Conservation (phyloP, 1,140 invertebrate species). For the Cherax destructor region DNA sequence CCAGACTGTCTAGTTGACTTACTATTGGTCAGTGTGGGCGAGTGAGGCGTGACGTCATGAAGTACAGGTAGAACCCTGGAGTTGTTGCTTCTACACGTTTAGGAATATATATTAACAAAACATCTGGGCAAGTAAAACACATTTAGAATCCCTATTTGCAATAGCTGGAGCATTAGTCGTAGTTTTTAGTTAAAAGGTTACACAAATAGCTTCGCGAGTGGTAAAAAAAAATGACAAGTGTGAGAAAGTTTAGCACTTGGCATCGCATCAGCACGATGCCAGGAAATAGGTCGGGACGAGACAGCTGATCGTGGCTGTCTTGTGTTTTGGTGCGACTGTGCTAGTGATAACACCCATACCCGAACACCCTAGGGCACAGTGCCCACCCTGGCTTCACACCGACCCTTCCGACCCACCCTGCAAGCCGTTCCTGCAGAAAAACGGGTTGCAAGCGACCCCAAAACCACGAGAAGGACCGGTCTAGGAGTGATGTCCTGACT, state of each 20-base stretch:
- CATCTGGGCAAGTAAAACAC: background rate
- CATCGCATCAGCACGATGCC: constrained; percentile 20
- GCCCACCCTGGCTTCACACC: background rate
- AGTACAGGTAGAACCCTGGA: background rate
- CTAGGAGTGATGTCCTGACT: no score
- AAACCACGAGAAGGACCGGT: background rate
- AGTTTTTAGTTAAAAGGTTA: background rate
- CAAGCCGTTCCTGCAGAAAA: background rate
- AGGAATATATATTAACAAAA: background rate
- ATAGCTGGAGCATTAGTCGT: background rate
- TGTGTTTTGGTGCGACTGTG: background rate
- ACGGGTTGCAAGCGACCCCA: background rate
- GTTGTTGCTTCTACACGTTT: background rate
- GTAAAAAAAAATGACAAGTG: background rate
- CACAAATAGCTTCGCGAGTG: background rate
- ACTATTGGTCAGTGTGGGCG: background rate
- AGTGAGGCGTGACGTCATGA: constrained; percentile 2
- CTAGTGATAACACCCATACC: background rate
- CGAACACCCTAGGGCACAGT: background rate
- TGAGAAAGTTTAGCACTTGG: constrained; percentile 22
- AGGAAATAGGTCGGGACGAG: constrained; percentile 52
- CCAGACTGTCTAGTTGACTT: background rate
- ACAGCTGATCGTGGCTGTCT: constrained; percentile 52
- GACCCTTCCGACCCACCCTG: background rate
- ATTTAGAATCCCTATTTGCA: background rate